phyloP scores from a whole-genome alignment of 2,797 vertebrate species.

The Lepus townsendii region DNA sequence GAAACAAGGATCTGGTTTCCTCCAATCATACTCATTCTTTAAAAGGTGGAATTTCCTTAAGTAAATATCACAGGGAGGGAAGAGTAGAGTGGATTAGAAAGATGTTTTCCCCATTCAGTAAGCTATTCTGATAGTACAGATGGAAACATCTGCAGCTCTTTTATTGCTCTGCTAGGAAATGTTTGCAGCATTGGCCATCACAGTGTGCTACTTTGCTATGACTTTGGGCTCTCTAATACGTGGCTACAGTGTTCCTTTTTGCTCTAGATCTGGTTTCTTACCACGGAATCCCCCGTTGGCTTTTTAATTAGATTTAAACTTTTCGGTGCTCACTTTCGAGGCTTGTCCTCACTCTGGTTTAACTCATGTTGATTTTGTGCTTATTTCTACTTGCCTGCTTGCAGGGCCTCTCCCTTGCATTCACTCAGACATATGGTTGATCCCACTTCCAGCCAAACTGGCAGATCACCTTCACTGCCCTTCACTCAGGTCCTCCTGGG shows the following conservation, averaged over 20 bases:
- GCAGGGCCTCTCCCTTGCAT: background rate
- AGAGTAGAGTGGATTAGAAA: background rate
- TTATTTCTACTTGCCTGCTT: background rate
- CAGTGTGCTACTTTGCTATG: background rate
- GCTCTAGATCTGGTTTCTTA: background rate
- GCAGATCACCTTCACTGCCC: constrained; percentile 34
- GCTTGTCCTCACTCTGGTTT: background rate
- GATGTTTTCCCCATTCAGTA: background rate
- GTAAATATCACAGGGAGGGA: background rate
- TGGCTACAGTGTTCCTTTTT: background rate
- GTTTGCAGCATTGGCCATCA: background rate
- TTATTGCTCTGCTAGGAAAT: background rate
- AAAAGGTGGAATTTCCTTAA: constrained; percentile 16
- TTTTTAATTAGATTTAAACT: constrained; percentile 68
- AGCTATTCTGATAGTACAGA: background rate
- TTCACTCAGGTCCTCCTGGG: background rate
- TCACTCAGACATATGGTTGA: background rate
- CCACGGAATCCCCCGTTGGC: background rate
- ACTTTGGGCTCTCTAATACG: background rate
- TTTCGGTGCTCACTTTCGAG: background rate
- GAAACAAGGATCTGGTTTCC: background rate
- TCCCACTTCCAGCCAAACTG: background rate
- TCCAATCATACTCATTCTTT: background rate
- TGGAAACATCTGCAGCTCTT: background rate
- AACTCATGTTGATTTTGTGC: constrained; percentile 2